Percentiles rank a stretch among this genome's conserved stretches.
Evolutionary conservation across 1,140 invertebrate species (phyloP).

Genomic region (Eueides isabella): DNA sequence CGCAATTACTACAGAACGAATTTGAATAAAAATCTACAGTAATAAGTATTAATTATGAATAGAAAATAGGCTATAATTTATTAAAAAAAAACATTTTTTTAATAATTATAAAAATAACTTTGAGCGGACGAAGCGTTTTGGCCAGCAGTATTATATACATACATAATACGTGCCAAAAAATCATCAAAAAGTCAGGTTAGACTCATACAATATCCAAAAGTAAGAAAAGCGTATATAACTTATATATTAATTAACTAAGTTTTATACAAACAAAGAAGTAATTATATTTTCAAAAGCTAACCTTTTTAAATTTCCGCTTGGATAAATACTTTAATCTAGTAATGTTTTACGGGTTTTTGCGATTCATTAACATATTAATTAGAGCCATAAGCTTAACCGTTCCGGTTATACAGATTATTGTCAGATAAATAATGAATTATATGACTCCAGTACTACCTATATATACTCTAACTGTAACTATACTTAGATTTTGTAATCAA

Average conservation of each 20-base stretch:
- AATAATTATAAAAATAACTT: too few relatives aligned
- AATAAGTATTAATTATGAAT: too few relatives aligned
- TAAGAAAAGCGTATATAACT: not conserved
- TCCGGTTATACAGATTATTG: slow-evolving; percentile 30
- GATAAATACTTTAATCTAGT: slow-evolving; percentile 51
- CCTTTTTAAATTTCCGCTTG: slow-evolving; percentile 51
- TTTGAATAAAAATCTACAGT: too few relatives aligned
- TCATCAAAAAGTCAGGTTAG: not conserved
- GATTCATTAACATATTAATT: slow-evolving; percentile 51
- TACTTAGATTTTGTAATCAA: not conserved
- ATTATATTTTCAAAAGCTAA: slow-evolving; percentile 28
- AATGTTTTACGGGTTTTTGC: slow-evolving; percentile 40
- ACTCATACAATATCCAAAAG: not conserved
- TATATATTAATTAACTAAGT: not conserved
- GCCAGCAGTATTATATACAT: too few relatives aligned
- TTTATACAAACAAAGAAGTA: not conserved
- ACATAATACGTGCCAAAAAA: too few relatives aligned
- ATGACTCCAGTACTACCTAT: not conserved
- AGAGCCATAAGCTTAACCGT: slow-evolving; percentile 40
- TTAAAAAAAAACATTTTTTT: too few relatives aligned
- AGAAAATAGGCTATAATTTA: too few relatives aligned
- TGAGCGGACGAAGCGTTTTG: too few relatives aligned
- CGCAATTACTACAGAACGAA: too few relatives aligned
- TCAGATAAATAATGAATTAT: slow-evolving; percentile 28
- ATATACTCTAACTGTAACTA: not conserved